Percentiles rank a stretch among this genome's conserved stretches.
Conservation (phyloP, 2,888 invertebrate species). For the Acronicta psi region DNA sequence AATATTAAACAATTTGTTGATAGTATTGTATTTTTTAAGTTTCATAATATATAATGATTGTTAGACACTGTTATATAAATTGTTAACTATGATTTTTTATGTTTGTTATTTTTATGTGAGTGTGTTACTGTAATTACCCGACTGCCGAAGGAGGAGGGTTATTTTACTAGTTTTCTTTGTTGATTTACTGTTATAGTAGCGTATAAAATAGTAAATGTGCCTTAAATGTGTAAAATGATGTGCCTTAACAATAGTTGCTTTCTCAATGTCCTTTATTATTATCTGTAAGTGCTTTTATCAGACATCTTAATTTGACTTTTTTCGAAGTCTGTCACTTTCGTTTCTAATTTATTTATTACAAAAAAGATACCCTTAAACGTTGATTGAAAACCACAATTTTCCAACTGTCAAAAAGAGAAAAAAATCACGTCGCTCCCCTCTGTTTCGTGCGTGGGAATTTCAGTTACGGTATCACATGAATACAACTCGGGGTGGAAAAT, state of each 20-base stretch:
- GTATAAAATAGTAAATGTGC: not conserved
- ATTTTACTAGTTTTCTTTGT: too few relatives aligned
- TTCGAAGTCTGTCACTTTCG: not conserved
- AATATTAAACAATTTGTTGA: too few relatives aligned
- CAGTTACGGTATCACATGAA: slow-evolving; percentile 80
- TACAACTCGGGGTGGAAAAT: slow-evolving; percentile 81
- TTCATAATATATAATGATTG: too few relatives aligned
- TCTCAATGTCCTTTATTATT: not conserved
- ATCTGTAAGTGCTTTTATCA: not conserved
- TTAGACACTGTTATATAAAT: too few relatives aligned
- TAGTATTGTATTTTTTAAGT: too few relatives aligned
- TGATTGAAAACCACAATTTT: slow-evolving; percentile 41
- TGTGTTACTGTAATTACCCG: too few relatives aligned
- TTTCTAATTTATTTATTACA: slow-evolving; percentile 2
- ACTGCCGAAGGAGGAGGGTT: too few relatives aligned
- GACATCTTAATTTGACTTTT: not conserved
- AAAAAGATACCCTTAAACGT: slow-evolving; percentile 11
- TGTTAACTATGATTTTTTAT: too few relatives aligned
- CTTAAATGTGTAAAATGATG: not conserved
- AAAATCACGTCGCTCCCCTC: slow-evolving; percentile 58
- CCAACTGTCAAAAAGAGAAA: slow-evolving; percentile 52
- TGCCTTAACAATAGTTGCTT: not conserved
- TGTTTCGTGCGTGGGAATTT: slow-evolving; percentile 83
- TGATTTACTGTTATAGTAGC: too few relatives aligned
- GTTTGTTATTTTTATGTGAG: too few relatives aligned